phyloP scores from a whole-genome alignment of 2,888 invertebrate genomes.

The Caenorhabditis sulstoni region DNA sequence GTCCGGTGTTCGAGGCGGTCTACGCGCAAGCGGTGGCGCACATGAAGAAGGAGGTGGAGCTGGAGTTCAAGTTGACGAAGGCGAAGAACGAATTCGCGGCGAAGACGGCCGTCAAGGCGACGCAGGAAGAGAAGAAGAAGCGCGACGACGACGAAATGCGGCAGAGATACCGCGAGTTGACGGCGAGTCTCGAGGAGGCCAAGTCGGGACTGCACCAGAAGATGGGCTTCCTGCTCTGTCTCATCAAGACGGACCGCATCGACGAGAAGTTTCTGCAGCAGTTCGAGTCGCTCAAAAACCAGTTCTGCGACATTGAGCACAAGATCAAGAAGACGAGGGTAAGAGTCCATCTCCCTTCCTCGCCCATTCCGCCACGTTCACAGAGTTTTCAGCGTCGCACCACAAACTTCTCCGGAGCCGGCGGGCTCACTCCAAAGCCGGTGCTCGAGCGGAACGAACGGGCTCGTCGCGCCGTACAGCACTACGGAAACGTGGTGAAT shows the following conservation, averaged over 20 bases:
- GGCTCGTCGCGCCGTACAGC: slow-evolving; percentile 31
- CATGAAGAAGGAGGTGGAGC: slow-evolving; percentile 39
- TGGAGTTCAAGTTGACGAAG: slow-evolving; percentile 35
- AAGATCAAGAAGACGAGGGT: slow-evolving; percentile 53
- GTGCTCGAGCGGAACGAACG: slow-evolving; percentile 54
- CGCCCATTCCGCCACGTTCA: not conserved
- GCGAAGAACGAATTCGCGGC: slow-evolving; percentile 23
- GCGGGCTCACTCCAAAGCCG: slow-evolving; percentile 52
- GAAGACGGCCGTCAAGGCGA: slow-evolving; percentile 19
- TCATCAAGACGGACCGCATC: slow-evolving; percentile 26
- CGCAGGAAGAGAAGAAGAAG: slow-evolving; percentile 46
- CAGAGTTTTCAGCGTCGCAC: slow-evolving; percentile 48
- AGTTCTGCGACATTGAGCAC: slow-evolving; percentile 51
- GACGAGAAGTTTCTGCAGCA: slow-evolving; percentile 37
- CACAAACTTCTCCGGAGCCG: slow-evolving; percentile 12
- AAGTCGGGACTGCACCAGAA: slow-evolving; percentile 44
- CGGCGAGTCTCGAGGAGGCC: slow-evolving; percentile 32
- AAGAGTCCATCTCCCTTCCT: not conserved
- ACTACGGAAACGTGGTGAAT: slow-evolving; percentile 54
- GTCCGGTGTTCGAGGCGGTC: slow-evolving; percentile 38
- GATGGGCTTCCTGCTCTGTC: slow-evolving; percentile 36
- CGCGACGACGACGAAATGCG: slow-evolving; percentile 40
- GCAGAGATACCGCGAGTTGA: slow-evolving; percentile 13
- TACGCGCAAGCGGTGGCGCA: slow-evolving; percentile 31
- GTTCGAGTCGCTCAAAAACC: slow-evolving; percentile 53